Evolutionary conservation across 2,888 invertebrate genomes (phyloP), one percentile per base, ranked within the genome.

Genomic region (Cheilosia vulpina): DNA sequence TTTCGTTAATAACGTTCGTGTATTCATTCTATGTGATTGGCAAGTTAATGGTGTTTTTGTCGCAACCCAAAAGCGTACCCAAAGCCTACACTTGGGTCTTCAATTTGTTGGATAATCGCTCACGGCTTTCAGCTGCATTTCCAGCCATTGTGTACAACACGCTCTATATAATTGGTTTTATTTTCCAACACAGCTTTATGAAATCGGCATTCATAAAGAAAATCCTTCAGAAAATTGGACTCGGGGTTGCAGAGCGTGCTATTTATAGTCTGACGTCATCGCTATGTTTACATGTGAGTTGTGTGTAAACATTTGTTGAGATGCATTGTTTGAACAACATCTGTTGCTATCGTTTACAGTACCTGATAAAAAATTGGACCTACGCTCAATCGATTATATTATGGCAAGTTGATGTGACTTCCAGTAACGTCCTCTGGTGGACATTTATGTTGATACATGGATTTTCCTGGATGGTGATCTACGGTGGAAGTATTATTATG

Each of bases 401-500:
- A 0, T 95, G 95, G 95, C 92, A 93, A 85, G 88, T 94, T n/a
- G 91, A 94, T 88, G 91, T 93, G 4, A 90, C 90, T 15, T 90
- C 92, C 17, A 93, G 91, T 82, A 89, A 91, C 34, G 87, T 88
- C 9, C 87, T 93, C 0, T 94, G 93, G 93, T 93, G 93, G 90
- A 79, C 92, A 1, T 94, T 94, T 88, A 89, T 92, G 7, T 87
- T 91, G 6, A 88, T 93, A 17, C 95, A 95, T 88, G 88, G 90
- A 0, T 87, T 93, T 38, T 93, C 93, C 13, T 95, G 95, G 95
- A 89, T 92, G 27, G 89, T 94, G 4, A 94, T 95, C 80, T 94
- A 94, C 88, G 93, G 94, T 24, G 95, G 94, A 9, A 93, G 94
- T 87, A 91, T 94, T 55, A 94, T 94, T 88, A 94, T 94, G 93